Evolutionary conservation across 2,797 vertebrate species (phyloP), one percentile per base, ranked within the genome.

Genomic region (Sciaenops ocellatus): DNA sequence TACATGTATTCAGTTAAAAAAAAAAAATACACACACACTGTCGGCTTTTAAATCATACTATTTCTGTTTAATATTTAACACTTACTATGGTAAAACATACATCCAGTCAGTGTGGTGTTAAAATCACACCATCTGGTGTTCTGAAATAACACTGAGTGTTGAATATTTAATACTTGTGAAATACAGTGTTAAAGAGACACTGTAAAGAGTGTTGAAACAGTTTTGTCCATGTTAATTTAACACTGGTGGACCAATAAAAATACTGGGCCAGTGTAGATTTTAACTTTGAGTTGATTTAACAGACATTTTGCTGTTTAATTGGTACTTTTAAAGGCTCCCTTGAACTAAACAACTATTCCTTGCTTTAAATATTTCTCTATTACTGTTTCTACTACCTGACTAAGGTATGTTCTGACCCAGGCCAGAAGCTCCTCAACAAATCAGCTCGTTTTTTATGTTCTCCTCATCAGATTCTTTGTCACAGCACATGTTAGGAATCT

Each of bases 391-490:
- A 1, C n/a, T 48, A 0, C 50, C 41, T 46, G 42, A 50, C 12
- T 67, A 24, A 12, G 46, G 64, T 54, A 30, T 52, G 24, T 60
- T 69, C 26, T 70, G 54, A 76, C 56, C 69, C 44, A 34, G 56
- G 54, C 30, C 44, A 73, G 24, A 64, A 41, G 34, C 55, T 50
- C 26, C 16, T 67, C 34, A 78, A 61, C 78, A 20, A 84, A 85
- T 84, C 63, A 44, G 16, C 78, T 69, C 10, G 65, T 72, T 80
- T 69, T 63, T 55, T 50, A 44, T 62, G 57, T 61, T 73, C 54
- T 73, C n/a, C 13, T 44, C 22, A 51, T 65, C 26, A 17, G 57
- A 75, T 71, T 79, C 76, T 84, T 82, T 89, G 66, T 85, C 76
- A 69, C 42, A n/a, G 47, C 44, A 10, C 69, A 63, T 78, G 78